Evolutionary conservation across 35 echinoderm and acorn worm species (phyloP), one percentile per base, ranked within the genome.

Genomic region (Ptychodera flava): DNA sequence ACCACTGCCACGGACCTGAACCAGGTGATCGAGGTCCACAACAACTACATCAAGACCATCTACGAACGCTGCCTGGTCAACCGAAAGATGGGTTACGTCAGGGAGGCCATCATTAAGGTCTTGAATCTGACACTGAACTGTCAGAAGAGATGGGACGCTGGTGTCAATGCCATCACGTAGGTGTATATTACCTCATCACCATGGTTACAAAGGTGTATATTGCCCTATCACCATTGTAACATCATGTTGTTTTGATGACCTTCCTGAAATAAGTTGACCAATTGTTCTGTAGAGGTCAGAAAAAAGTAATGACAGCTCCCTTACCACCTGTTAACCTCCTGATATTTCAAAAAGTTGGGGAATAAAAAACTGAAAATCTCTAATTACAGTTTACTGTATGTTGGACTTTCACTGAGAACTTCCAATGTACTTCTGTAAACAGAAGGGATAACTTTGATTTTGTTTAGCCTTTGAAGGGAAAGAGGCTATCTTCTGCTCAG

Each of bases 51-150:
- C 52, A 84, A 33, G 77, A 94, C 85, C 15, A 88, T 99, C 29
- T 88, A 77, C 6, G 93, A 99, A 33, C 84, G 96, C 0, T 99
- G 96, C 81, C 89, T 99, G 27, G 90, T 99, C 0, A 92, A 99
- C 38, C 77, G 91, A 28, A 99, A 92, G 80, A 83, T 94, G 10
- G 83, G 90, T 31, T 85, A 92, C 78, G 93, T 99, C 76, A 85
- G 93, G 78, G 96, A 94, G 34, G 93, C 92, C 31, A 90, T 94
- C 0, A 37, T 90, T 38, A 94, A 94, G 80, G 96, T 92, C 0
- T 85, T 99, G 33, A 92, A 94, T 36, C 80, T 99, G 22, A 88
- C 96, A 1, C 35, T 99, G 29, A 85, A 80, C n/a, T 99, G 92
- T 38, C 96, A 99, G 33, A 87, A 88, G 38, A 87, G 82, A 36